These are phyloP conservation scores for Ruditapes philippinarum DNA, from an alignment of 1,140 invertebrate species.

Conservation along the genomic window DNA sequence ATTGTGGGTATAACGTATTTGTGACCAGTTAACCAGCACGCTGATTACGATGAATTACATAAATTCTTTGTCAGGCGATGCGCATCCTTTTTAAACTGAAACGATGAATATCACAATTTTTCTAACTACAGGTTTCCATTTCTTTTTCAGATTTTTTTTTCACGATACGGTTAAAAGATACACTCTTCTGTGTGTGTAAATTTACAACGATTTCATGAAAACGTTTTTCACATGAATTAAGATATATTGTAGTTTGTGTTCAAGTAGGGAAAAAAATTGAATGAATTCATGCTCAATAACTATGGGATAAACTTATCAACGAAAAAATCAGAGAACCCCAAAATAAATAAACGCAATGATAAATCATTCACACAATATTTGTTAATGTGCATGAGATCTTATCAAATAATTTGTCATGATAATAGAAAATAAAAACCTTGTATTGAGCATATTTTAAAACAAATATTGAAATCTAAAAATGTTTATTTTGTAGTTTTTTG, in stretches of 20 bases:
- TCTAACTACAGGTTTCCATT: not conserved
- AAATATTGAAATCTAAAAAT: no score
- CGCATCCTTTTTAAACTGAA: not conserved
- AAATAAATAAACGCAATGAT: no score
- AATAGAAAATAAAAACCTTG: no score
- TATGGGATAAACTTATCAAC: not conserved
- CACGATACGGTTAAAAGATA: not conserved
- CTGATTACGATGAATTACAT: conserved; percentile 4
- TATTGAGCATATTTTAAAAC: no score
- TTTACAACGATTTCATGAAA: not conserved
- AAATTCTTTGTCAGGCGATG: conserved; percentile 16
- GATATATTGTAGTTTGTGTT: not conserved
- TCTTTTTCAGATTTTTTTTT: not conserved
- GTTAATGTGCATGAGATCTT: no score
- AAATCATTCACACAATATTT: no score
- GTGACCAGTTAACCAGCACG: not conserved
- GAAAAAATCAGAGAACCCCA: not conserved
- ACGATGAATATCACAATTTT: not conserved
- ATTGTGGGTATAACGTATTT: conserved; percentile 33
- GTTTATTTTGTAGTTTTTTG: no score
- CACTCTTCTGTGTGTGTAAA: not conserved
- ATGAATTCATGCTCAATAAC: not conserved
- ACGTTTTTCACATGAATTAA: not conserved
- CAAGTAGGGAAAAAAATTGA: not conserved
- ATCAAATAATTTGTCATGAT: no score